These are phyloP conservation scores for Tribolium freemani DNA, from an alignment of 2,888 invertebrate genomes.

Conservation along the genomic window DNA sequence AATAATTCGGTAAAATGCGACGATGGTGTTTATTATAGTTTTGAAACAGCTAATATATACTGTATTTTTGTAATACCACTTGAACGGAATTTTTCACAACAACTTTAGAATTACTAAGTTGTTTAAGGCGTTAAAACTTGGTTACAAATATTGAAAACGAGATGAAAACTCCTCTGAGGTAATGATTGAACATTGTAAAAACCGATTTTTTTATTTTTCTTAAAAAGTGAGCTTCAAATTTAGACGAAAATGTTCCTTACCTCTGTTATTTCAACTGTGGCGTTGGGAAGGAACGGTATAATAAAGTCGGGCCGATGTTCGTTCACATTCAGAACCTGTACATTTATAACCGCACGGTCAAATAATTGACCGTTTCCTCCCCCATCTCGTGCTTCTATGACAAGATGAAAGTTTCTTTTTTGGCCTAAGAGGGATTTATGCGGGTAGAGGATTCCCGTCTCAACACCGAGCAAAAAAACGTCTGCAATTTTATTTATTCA, in stretches of 20 bases:
- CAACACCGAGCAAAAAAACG: constrained; percentile 81
- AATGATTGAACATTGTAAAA: too few relatives aligned
- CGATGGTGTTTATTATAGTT: too few relatives aligned
- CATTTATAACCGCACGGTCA: constrained; percentile 80
- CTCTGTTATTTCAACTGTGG: constrained; percentile 87
- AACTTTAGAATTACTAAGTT: too few relatives aligned
- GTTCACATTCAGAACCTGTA: constrained; percentile 85
- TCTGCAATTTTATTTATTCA: constrained; percentile 69
- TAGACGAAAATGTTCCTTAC: constrained; percentile 69
- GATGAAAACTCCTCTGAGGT: too few relatives aligned
- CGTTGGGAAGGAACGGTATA: constrained; percentile 81
- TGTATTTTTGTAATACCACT: too few relatives aligned
- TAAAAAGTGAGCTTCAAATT: too few relatives aligned
- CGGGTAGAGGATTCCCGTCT: constrained; percentile 87
- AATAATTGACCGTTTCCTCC: constrained; percentile 76
- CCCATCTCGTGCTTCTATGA: constrained; percentile 80
- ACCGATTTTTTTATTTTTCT: too few relatives aligned
- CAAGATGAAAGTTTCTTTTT: constrained; percentile 69
- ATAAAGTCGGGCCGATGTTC: constrained; percentile 86
- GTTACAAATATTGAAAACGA: too few relatives aligned
- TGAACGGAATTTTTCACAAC: too few relatives aligned
- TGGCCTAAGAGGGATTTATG: constrained; percentile 79
- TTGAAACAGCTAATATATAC: too few relatives aligned
- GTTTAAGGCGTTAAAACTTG: too few relatives aligned
- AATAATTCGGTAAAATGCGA: too few relatives aligned